Evolutionary conservation across 2,888 invertebrate species (phyloP).

Genomic region (Flexamia atlantica): DNA sequence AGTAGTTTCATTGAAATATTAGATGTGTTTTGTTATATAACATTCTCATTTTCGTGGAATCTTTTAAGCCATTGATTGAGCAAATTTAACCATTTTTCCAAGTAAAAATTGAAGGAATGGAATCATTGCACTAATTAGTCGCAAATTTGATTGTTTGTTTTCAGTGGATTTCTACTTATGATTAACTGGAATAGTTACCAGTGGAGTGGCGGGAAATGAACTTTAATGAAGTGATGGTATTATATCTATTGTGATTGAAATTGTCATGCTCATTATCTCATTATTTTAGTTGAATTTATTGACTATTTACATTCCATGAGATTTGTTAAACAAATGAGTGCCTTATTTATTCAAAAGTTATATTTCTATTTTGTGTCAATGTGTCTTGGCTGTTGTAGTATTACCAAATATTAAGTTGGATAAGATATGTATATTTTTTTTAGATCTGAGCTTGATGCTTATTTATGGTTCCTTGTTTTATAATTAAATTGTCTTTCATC

Average conservation of each 20-base stretch:
- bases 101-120: too few relatives aligned
- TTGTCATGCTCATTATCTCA: neutral
- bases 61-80: too few relatives aligned
- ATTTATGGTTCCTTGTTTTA: constrained; percentile 34
- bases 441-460: constrained; percentile 42
- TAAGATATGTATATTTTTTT: constrained; percentile 10
- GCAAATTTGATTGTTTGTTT: too few relatives aligned
- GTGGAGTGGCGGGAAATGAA: neutral
- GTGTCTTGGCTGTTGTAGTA: constrained; percentile 31
- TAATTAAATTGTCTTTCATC: constrained; percentile 39
- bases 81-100: too few relatives aligned
- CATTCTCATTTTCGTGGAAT: too few relatives aligned
- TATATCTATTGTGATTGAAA: constrained; percentile 5
- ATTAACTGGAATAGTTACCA: neutral
- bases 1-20: too few relatives aligned
- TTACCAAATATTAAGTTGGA: constrained; percentile 34
- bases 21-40: too few relatives aligned
- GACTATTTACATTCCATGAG: neutral
- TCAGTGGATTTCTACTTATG: constrained; percentile 15
- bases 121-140: too few relatives aligned
- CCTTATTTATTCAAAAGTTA: constrained; percentile 18
- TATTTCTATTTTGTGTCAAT: constrained; percentile 13
- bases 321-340: constrained; percentile 22
- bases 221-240: neutral
- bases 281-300: neutral